Evolutionary conservation across 2,888 invertebrate genomes (phyloP), one percentile per base, ranked within the genome.

Genomic region (Augiades crinisus): DNA sequence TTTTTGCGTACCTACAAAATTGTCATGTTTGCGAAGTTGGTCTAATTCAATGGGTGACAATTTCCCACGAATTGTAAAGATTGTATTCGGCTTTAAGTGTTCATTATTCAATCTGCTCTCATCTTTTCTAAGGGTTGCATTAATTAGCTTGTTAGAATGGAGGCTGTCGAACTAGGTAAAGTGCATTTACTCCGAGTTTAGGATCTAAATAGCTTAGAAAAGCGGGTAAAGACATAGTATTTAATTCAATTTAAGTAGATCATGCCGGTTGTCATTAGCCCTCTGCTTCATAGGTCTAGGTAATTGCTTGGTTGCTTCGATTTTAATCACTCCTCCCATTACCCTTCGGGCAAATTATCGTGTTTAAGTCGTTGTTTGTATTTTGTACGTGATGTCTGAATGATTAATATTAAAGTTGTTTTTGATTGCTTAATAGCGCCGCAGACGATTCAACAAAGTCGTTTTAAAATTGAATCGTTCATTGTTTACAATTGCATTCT

Each of bases 351-450:
- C 68, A 68, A 68, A 71, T 71, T 68, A 68, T 72, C 57, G 72
- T 69, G 68, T 69, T 70, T 70, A 70, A 72, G 67, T 65, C 62
- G 68, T 66, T 80, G 76, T 80, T 79, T 81, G 79, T 81, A 72
- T 78, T 78, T 72, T 62, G 65, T 64, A 67, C 68, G 60, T 73
- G 71, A 76, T 66, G 72, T 67, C 67, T 66, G 63, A 70, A 66
- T 76, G 73, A 77, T 81, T 78, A 72, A 69, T 72, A 65, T 68
- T 61, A 72, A 78, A 81, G 70, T 75, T 55, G 66, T 73, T 79
- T 81, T 78, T 83, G 81, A 84, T 83, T 81, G 74, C 71, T 74
- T 78, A 78, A 82, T 78, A 64, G 64, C 62, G 57, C 58, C 52
- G 43, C 56, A 55, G 57, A 61, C 45, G 49, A 63, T 67, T 68